Conservation (phyloP, 1,140 invertebrate species). For the Ganaspis sp. region DNA sequence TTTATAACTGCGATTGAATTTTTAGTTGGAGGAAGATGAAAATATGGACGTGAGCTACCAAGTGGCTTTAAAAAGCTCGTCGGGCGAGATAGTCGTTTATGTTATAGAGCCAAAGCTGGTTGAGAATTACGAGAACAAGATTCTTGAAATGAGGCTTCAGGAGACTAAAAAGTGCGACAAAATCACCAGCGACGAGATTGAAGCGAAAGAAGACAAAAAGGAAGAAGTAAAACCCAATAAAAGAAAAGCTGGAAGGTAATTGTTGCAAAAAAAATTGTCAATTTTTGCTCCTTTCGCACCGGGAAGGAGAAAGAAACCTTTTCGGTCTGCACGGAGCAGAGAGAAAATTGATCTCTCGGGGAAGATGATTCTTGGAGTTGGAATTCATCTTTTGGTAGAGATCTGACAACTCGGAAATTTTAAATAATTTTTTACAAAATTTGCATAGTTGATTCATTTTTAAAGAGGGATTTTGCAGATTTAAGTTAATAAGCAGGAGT, state of each 20-base stretch:
- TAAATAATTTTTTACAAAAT: constrained; percentile 26
- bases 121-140: constrained; percentile 75
- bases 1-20: constrained; percentile 42
- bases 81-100: constrained; percentile 71
- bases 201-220: constrained; percentile 65
- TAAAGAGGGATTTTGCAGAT: too few species aligned
- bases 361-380: constrained; percentile 60
- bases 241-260: constrained; percentile 72
- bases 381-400: constrained; percentile 68
- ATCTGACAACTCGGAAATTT: constrained; percentile 60
- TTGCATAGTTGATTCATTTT: too few species aligned
- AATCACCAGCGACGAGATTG: constrained; percentile 44
- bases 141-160: constrained; percentile 71
- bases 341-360: constrained; percentile 66
- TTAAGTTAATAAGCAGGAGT: too few species aligned
- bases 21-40: constrained; percentile 60
- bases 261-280: constrained; percentile 23
- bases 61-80: constrained; percentile 69
- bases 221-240: constrained; percentile 72
- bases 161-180: constrained; percentile 65
- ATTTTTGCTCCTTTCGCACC: constrained; percentile 68
- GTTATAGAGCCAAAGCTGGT: constrained; percentile 72
- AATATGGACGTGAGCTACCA: constrained; percentile 65
- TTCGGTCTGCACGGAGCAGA: constrained; percentile 72
- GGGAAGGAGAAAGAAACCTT: constrained; percentile 65